Evolutionary conservation across 2,113 vertebrate genomes (phyloP).

Genomic region (Arvicanthis niloticus): DNA sequence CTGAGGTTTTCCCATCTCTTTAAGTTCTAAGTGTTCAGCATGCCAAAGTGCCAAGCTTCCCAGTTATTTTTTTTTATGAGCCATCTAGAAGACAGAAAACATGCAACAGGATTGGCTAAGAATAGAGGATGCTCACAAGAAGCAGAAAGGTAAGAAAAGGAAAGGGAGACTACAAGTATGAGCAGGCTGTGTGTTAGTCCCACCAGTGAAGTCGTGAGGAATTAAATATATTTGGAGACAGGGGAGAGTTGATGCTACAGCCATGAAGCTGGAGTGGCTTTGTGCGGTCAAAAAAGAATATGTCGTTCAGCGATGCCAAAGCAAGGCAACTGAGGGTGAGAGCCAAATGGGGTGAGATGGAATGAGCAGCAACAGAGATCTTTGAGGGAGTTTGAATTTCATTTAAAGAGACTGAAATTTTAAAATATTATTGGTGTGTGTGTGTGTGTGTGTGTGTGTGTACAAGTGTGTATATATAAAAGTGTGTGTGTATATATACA

Average conservation of each 20-base stretch:
- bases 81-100: not conserved
- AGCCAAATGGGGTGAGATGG: not conserved
- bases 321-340: not conserved
- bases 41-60: too few relatives aligned
- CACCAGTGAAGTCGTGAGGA: not conserved
- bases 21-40: not conserved
- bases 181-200: not conserved
- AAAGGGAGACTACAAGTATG: not conserved
- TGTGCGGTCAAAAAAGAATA: not conserved
- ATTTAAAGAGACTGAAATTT: not conserved
- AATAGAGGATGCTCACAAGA: not conserved
- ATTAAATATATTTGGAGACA: not conserved
- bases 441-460: not conserved
- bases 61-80: not conserved
- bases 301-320: not conserved
- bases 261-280: not conserved
- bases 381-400: constrained; percentile 19
- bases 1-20: not conserved
- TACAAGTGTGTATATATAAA: not conserved
- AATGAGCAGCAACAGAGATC: not conserved
- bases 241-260: not conserved
- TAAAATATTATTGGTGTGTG: not conserved
- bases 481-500: not conserved
- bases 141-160: not conserved
- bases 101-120: not conserved